Base-by-base conservation (phyloP, 2,797 vertebrate species). In the Pangasius sanitwongsei region DNA sequence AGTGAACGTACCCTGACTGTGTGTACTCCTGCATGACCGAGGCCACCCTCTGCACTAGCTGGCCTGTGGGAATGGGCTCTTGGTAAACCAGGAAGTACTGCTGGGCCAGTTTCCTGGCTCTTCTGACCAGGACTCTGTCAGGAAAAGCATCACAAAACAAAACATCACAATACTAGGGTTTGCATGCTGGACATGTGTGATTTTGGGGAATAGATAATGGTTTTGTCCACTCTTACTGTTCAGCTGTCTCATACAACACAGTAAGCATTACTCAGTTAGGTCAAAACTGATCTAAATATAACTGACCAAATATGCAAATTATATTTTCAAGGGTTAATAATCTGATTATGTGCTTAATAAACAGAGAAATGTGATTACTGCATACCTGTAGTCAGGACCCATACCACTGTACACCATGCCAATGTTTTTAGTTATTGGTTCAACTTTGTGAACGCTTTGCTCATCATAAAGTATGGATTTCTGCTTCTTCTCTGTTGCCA, bases 1-100 rank as follows among this genome's bases (percentile, higher is more conserved):
- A 15, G 7, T 85, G 6, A 63, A 53, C 95, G 4, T 94, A 99
- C 98, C 98, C 99, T 90, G 98, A 99, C 86, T 99, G 99, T 0
- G 99, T 99, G 92, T 99, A 99, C 89, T 99, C 99, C 92, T 99
- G 99, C 99, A 99, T 99, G 89, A 99, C 98, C 53, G 99, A 99
- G 65, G 99, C 99, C 91, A 99, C 98, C 93, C 98, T 97, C 94
- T 99, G 98, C 74, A 99, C 98, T 85, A 99, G 96, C 94, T 99
- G 98, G 85, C 98, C 98, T 83, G 99, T 99, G 89, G 99, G 98
- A 92, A 99, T 99, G 89, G 98, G 98, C 92, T 99, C 98, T 50
- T 99, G 98, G 92, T 99, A 99, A 87, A 99, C 98, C 92, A 99
- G 94, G 91, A 96, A 99, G 95, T 99, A 99, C 28, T 99, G 98